Percentiles rank a stretch among this genome's conserved stretches.
Evolutionary conservation across 2,888 invertebrate species (phyloP).

Genomic region (Ectemnius continuus): DNA sequence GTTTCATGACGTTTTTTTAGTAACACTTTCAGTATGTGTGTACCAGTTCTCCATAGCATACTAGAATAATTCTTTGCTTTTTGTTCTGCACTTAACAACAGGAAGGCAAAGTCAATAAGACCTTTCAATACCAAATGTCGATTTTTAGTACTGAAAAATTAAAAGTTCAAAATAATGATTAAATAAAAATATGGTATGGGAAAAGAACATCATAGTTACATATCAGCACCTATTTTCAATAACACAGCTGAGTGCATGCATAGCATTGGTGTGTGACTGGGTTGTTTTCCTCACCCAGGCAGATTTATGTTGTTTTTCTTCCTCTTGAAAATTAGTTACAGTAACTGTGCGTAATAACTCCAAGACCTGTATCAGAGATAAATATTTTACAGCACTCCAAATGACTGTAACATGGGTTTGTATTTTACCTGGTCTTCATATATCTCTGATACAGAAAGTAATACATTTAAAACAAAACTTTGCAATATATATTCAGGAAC

Average conservation of each 20-base stretch:
- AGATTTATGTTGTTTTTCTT: constrained; percentile 77
- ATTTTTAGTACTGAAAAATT: constrained; percentile 75
- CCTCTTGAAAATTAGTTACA: constrained; percentile 76
- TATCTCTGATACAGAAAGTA: constrained; percentile 80
- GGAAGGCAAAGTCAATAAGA: constrained; percentile 79
- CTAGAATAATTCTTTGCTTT: constrained; percentile 75
- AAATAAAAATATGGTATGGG: no score
- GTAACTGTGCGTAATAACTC: constrained; percentile 74
- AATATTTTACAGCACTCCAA: no score
- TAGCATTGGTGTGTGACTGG: no score
- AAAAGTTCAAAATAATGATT: constrained; percentile 6
- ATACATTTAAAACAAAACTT: constrained; percentile 82
- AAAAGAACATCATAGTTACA: no score
- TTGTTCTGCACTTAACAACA: constrained; percentile 73
- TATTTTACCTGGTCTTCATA: constrained; percentile 76
- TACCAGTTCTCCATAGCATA: constrained; percentile 79
- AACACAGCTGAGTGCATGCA: no score
- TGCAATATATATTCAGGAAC: constrained; percentile 82
- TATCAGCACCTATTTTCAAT: no score
- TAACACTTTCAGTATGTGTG: constrained; percentile 81
- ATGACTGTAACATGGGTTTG: no score
- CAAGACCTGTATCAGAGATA: constrained; percentile 64
- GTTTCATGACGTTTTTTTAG: constrained; percentile 81
- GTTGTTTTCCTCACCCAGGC: constrained; percentile 81
- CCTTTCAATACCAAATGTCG: constrained; percentile 80